phyloP scores from a whole-genome alignment of 2,888 invertebrate genomes.

The Drosophila histrio region DNA sequence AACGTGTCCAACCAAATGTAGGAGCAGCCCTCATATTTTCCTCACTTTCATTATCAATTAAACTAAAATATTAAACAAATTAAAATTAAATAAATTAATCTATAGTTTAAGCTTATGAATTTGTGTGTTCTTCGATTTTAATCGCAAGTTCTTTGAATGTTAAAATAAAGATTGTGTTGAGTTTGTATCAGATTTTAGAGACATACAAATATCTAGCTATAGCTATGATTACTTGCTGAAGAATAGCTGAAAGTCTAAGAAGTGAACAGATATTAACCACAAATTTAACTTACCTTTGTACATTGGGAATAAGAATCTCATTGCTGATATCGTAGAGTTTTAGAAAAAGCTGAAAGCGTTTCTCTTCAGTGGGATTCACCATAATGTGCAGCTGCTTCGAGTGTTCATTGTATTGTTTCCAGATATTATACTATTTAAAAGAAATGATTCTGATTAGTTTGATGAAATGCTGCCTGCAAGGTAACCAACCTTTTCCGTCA shows the following conservation, averaged over 20 bases:
- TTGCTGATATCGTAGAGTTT: slow-evolving; percentile 82
- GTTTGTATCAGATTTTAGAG: too few relatives aligned
- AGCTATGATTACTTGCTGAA: too few relatives aligned
- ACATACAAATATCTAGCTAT: too few relatives aligned
- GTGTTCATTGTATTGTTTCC: slow-evolving; percentile 81
- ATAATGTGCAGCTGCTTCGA: slow-evolving; percentile 85
- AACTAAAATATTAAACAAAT: slow-evolving; percentile 65
- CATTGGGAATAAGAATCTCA: slow-evolving; percentile 85
- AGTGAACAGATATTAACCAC: not conserved
- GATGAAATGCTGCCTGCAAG: too few relatives aligned
- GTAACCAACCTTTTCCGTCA: too few relatives aligned
- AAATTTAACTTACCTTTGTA: slow-evolving; percentile 85
- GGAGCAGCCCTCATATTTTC: slow-evolving; percentile 34
- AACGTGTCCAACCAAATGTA: slow-evolving; percentile 86
- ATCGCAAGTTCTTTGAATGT: not conserved
- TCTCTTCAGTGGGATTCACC: slow-evolving; percentile 86
- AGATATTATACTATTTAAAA: slow-evolving; percentile 75
- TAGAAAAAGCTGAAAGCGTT: not conserved
- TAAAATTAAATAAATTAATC: not conserved
- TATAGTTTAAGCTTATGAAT: not conserved
- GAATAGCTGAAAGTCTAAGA: too few relatives aligned
- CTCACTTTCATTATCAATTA: slow-evolving; percentile 83
- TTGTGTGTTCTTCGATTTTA: not conserved
- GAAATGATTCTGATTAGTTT: too few relatives aligned
- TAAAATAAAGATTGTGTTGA: too few relatives aligned